Conservation (phyloP, 2,888 invertebrate genomes). For the Drosophila multiciliata region DNA sequence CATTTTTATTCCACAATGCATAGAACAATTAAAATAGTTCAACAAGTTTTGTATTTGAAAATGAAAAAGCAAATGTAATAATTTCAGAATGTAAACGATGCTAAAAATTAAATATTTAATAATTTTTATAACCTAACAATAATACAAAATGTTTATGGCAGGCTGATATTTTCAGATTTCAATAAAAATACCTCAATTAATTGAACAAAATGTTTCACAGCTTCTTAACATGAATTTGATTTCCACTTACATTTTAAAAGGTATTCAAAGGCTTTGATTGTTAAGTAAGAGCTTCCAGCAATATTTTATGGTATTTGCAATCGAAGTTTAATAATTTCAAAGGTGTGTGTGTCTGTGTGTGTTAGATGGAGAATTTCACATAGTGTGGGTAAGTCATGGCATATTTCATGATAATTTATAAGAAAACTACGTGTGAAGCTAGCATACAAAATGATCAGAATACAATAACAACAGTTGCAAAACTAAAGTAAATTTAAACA, state of each 20-base stretch:
- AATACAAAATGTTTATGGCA: background rate
- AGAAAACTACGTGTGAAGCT: constrained; percentile 60
- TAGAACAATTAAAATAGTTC: background rate
- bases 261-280: background rate
- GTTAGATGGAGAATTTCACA: background rate
- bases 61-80: background rate
- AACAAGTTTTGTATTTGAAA: background rate
- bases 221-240: background rate
- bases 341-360: background rate
- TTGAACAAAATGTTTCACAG: background rate
- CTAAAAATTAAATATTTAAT: background rate
- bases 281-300: background rate
- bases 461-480: constrained; percentile 61
- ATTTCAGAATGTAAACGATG: background rate
- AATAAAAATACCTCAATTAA: background rate
- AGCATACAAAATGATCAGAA: constrained; percentile 57
- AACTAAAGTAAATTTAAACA: constrained; percentile 68
- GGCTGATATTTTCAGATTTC: too few species aligned
- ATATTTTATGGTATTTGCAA: background rate
- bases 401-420: constrained; percentile 75
- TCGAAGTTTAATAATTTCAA: constrained; percentile 5
- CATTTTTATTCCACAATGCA: background rate
- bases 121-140: background rate
- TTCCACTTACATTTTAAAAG: background rate
- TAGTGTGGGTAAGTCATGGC: constrained; percentile 25